phyloP scores from a whole-genome alignment of 2,113 vertebrate genomes.

The Ondatra zibethicus region DNA sequence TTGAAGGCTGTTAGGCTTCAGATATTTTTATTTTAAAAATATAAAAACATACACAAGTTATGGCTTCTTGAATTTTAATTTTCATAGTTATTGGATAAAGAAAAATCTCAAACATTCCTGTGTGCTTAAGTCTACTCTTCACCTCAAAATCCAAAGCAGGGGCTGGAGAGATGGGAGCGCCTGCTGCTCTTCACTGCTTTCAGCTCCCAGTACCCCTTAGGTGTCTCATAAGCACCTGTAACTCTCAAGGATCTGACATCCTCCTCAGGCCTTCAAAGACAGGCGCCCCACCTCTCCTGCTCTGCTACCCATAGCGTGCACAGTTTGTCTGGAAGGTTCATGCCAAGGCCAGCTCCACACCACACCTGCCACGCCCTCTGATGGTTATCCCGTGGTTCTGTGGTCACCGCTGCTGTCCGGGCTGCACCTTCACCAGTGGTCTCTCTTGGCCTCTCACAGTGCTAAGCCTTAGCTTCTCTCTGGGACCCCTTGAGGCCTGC shows the following conservation, averaged over 20 bases:
- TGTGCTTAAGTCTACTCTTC: background rate
- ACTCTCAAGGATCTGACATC: background rate
- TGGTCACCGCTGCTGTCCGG: background rate
- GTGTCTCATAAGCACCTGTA: background rate
- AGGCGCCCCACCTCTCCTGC: background rate
- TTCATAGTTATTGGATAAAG: conserved; percentile 26
- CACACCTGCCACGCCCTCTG: background rate
- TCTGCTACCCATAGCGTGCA: background rate
- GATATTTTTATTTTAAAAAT: conserved; percentile 56
- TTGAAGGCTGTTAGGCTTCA: background rate
- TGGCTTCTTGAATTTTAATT: conserved; percentile 8
- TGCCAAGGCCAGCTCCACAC: background rate
- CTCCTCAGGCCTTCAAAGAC: background rate
- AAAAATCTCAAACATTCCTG: background rate
- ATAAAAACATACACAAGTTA: background rate
- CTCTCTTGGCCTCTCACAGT: background rate
- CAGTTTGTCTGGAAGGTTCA: background rate
- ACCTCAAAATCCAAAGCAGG: background rate
- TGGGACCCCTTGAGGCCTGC: background rate
- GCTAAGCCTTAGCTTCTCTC: background rate
- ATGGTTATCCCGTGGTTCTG: background rate
- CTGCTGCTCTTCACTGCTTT: background rate
- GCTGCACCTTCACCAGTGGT: background rate
- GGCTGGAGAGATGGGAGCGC: background rate
- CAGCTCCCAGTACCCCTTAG: background rate